A percentile compares a stretch with the other conserved stretches of the same genome.
Conservation (phyloP, 2,113 vertebrate genomes). For the Scolopax mira region DNA sequence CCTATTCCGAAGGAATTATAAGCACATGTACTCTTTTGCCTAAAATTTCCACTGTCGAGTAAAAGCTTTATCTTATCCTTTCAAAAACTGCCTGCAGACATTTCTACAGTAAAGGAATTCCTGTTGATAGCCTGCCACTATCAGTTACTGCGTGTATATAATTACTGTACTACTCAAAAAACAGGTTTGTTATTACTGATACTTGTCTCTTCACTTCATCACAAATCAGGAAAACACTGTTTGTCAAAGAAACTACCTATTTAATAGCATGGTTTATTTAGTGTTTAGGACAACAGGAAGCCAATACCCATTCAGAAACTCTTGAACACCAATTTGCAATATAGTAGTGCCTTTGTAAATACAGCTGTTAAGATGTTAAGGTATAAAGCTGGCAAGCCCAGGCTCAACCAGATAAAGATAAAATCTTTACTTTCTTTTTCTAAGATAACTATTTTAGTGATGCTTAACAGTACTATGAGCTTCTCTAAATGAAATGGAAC, state of each 20-base stretch:
- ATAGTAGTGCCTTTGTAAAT: neutral
- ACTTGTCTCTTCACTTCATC: neutral
- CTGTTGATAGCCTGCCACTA: neutral
- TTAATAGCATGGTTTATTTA: neutral
- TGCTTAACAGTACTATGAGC: neutral
- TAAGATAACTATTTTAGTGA: neutral
- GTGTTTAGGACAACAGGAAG: neutral
- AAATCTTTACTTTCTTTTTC: neutral
- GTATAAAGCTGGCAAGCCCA: neutral
- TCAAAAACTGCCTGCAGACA: neutral
- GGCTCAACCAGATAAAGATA: neutral
- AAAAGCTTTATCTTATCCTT: neutral
- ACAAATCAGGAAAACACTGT: neutral
- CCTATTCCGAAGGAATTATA: neutral
- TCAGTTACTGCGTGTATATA: accelerated
- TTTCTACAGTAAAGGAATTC: neutral
- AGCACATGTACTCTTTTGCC: neutral
- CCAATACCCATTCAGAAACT: neutral
- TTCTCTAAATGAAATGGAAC: neutral
- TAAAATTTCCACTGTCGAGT: neutral
- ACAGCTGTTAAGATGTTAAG: neutral
- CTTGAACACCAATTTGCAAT: neutral
- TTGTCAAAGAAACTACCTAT: neutral
- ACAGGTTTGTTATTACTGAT: neutral
- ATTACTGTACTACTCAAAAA: neutral